These are phyloP conservation scores for Tillus elongatus DNA, from an alignment of 2,888 invertebrate genomes.

Conservation along the genomic window DNA sequence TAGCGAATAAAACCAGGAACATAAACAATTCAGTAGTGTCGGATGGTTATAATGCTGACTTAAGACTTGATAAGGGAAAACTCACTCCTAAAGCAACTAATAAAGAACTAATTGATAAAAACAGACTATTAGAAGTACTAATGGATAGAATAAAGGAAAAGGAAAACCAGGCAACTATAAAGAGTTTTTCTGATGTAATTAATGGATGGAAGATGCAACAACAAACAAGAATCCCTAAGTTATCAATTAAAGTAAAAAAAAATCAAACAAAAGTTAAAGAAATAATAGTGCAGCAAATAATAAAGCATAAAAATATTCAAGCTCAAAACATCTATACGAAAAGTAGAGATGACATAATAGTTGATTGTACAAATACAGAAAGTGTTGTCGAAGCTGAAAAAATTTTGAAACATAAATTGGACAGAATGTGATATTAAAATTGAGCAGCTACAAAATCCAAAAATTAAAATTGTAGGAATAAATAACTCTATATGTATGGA, in stretches of 20 bases:
- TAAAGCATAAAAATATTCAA: background rate
- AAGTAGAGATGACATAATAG: background rate
- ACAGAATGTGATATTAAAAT: background rate
- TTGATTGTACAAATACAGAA: background rate
- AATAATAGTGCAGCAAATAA: background rate
- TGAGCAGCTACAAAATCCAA: background rate
- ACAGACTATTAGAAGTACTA: slow-evolving; percentile 1
- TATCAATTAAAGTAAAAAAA: background rate
- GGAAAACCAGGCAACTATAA: background rate
- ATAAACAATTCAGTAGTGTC: no score
- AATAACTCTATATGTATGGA: background rate
- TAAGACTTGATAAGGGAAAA: no score
- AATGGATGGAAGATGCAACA: background rate
- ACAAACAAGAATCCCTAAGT: background rate
- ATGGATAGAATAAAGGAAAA: background rate
- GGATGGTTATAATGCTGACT: no score
- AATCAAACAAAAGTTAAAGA: slow-evolving; percentile 3
- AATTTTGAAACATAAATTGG: background rate
- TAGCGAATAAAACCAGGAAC: no score
- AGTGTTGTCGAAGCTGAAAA: background rate
- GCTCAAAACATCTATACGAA: background rate
- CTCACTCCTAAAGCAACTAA: background rate
- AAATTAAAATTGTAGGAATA: background rate
- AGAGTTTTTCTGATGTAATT: background rate
- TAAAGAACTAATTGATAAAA: slow-evolving; percentile 3